A percentile compares a stretch with the other conserved stretches of the same genome.
These are phyloP conservation scores for Hipposideros larvatus DNA, from an alignment of 2,797 vertebrate species.

Conservation along the genomic window DNA sequence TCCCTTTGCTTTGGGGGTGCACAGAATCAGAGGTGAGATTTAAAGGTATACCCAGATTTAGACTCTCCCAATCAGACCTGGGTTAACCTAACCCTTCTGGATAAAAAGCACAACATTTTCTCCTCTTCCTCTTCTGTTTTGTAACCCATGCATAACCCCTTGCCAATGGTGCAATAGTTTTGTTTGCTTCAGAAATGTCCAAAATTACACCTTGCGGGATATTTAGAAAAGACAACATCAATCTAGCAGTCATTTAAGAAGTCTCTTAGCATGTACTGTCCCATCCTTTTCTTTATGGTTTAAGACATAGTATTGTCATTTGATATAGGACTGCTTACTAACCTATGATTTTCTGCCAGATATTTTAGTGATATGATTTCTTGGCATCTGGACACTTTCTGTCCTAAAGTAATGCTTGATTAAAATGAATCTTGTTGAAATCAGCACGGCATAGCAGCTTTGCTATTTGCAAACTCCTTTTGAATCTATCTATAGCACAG, in stretches of 20 bases:
- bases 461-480: slow-evolving; percentile 39
- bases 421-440: slow-evolving; percentile 43
- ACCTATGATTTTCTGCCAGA: neutral
- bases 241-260: neutral
- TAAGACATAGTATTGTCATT: neutral
- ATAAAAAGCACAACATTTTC: neutral
- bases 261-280: neutral
- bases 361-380: slow-evolving; percentile 10
- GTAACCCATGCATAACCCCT: neutral
- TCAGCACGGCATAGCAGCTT: neutral
- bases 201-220: neutral
- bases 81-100: neutral
- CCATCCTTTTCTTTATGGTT: neutral
- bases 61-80: neutral
- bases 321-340: neutral
- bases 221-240: neutral
- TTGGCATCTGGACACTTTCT: neutral
- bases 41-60: neutral
- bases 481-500: slow-evolving; percentile 50
- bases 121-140: neutral
- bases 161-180: neutral
- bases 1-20: neutral
- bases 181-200: slow-evolving; percentile 6
- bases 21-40: neutral
- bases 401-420: neutral